Evolutionary conservation across 2,797 vertebrate genomes (phyloP).

Genomic region (Onychomys arenicola): DNA sequence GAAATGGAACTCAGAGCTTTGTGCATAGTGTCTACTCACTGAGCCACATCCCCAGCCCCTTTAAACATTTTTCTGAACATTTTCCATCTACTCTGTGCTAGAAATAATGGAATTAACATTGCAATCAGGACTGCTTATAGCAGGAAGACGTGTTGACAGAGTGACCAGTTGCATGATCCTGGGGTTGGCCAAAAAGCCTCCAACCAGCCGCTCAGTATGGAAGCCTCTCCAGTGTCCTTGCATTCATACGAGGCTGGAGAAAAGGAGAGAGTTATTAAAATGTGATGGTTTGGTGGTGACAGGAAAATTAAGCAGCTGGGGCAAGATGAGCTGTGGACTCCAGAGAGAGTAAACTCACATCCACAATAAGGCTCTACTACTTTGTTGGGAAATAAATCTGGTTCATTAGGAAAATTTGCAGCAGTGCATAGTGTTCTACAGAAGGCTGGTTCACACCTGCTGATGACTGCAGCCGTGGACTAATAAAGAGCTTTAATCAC

Average conservation of each 20-base stretch:
- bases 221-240: neutral
- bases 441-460: conserved; percentile 35
- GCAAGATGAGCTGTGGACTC: conserved; percentile 61
- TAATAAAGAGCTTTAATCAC: conserved; percentile 63
- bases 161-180: neutral
- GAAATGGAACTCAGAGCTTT: neutral
- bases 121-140: neutral
- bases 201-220: neutral
- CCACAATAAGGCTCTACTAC: conserved; percentile 66
- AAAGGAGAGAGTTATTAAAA: conserved; percentile 61
- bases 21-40: neutral
- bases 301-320: conserved; percentile 84
- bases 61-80: neutral
- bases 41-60: neutral
- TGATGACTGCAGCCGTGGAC: neutral
- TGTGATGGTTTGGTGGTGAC: conserved; percentile 73
- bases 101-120: neutral
- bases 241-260: neutral
- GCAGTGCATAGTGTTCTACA: conserved; percentile 21
- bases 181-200: neutral
- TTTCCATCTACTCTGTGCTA: neutral
- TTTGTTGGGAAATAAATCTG: conserved; percentile 76
- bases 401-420: conserved; percentile 75
- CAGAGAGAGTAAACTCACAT: conserved; percentile 67
- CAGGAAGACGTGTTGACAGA: neutral